phyloP scores from a whole-genome alignment of 1,140 invertebrate genomes.

The Wasmannia auropunctata region DNA sequence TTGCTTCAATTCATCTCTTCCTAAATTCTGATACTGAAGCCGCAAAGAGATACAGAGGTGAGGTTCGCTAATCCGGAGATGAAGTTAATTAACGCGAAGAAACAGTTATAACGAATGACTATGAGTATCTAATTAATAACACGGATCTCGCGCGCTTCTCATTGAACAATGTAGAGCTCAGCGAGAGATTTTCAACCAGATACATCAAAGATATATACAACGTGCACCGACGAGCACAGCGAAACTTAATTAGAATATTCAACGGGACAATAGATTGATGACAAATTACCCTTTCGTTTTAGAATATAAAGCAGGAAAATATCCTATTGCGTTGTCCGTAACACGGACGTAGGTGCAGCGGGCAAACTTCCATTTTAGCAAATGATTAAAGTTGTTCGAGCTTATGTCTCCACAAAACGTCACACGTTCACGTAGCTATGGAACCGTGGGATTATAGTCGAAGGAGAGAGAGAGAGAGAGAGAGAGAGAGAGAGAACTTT shows the following conservation, averaged over 20 bases:
- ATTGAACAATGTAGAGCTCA: not conserved
- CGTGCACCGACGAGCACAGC: not conserved
- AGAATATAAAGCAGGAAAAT: not conserved
- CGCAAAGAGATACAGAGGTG: not conserved
- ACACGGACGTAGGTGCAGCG: not conserved
- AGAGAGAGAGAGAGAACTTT: slow-evolving; percentile 12
- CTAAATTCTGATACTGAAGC: not conserved
- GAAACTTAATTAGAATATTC: slow-evolving; percentile 2
- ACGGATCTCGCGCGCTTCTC: not conserved
- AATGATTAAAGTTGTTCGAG: not conserved
- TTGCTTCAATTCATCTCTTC: not conserved
- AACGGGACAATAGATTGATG: not conserved
- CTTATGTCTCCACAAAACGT: not conserved
- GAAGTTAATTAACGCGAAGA: slow-evolving; percentile 3
- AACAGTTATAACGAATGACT: not conserved
- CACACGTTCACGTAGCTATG: not conserved
- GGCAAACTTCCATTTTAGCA: slow-evolving; percentile 4
- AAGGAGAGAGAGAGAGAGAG: not conserved
- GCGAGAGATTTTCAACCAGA: not conserved
- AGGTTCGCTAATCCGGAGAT: not conserved
- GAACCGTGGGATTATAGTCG: not conserved
- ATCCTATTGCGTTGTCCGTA: not conserved
- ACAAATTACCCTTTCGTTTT: not conserved
- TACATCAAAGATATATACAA: not conserved
- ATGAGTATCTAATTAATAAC: slow-evolving; percentile 1